Evolutionary conservation across 2,797 vertebrate genomes (phyloP).

Genomic region (Netta rufina): DNA sequence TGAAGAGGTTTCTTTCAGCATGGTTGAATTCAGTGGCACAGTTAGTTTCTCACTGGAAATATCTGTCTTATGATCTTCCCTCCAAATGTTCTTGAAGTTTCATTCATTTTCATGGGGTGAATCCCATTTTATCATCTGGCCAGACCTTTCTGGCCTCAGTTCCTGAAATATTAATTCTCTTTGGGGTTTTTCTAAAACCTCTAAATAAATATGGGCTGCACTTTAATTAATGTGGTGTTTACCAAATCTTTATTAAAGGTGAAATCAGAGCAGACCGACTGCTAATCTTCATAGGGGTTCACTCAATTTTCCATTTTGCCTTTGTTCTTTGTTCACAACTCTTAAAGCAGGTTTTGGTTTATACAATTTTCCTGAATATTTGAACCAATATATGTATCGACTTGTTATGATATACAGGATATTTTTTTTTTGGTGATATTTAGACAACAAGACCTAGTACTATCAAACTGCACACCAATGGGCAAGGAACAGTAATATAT

Average conservation of each 20-base stretch:
- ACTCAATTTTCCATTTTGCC: background rate
- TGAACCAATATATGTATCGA: background rate
- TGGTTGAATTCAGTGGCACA: constrained; percentile 29
- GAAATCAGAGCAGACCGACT: background rate
- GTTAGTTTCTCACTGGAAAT: constrained; percentile 40
- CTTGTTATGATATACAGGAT: background rate
- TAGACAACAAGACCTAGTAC: background rate
- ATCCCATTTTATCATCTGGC: constrained; percentile 1
- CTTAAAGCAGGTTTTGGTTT: background rate
- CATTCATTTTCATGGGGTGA: constrained; percentile 1
- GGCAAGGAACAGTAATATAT: background rate
- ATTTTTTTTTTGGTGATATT: background rate
- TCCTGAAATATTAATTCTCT: background rate
- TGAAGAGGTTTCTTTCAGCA: constrained; percentile 34
- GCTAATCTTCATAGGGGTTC: background rate
- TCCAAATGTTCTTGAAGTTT: constrained; percentile 11
- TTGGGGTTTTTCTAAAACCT: background rate
- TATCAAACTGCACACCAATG: background rate
- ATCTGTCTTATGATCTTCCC: constrained; percentile 12
- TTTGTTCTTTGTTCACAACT: background rate
- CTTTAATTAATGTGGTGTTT: constrained; percentile 41
- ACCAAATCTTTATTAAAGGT: constrained; percentile 26
- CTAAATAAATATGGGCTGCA: background rate
- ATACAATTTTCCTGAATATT: background rate
- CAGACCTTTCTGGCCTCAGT: background rate